Conservation (phyloP, 2,113 vertebrate species). For the Tylochromis polylepis region DNA sequence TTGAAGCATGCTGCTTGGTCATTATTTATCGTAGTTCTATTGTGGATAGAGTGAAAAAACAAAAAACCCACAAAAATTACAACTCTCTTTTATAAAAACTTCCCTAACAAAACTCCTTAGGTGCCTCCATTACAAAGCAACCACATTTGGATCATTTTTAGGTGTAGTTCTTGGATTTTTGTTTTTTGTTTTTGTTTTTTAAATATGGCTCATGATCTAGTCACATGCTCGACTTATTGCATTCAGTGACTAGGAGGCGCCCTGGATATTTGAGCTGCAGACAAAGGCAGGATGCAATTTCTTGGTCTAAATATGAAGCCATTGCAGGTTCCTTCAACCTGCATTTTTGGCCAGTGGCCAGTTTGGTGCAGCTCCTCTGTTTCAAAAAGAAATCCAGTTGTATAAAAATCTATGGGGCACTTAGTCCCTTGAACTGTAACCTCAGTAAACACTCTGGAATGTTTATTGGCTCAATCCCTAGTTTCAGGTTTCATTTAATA, state of each 20-base stretch:
- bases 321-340: neutral
- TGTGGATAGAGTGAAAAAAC: neutral
- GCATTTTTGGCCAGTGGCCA: neutral
- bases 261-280: neutral
- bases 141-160: neutral
- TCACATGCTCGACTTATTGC: neutral
- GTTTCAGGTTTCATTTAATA: neutral
- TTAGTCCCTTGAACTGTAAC: neutral
- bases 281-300: neutral
- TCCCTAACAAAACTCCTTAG: neutral
- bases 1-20: neutral
- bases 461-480: neutral
- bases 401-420: neutral
- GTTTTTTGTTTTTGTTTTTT: no score
- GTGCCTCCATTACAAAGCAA: neutral
- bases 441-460: neutral
- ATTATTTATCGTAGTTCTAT: neutral
- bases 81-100: neutral
- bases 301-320: neutral
- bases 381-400: neutral
- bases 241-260: neutral
- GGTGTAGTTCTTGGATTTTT: fast-evolving
- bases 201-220: no score
- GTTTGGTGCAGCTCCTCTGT: neutral
- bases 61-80: neutral